Evolutionary conservation across 2,113 vertebrate genomes (phyloP).

Genomic region (Stegastes partitus): DNA sequence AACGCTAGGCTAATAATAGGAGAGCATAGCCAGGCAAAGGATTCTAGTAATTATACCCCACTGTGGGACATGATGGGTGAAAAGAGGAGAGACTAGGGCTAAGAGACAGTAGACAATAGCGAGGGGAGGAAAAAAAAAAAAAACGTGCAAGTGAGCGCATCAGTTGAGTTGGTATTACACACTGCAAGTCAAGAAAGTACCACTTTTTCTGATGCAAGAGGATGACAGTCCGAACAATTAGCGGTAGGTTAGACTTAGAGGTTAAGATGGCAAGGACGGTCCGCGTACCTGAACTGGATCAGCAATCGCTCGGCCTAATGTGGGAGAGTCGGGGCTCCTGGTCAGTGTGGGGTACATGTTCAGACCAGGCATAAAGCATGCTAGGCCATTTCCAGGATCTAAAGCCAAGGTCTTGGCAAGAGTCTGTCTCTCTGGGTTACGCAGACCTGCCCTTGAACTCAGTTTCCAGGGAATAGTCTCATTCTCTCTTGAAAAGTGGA

Average conservation of each 20-base stretch:
- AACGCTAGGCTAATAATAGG: conserved; percentile 84
- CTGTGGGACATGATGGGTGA: conserved; percentile 82
- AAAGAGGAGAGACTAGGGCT: conserved; percentile 57
- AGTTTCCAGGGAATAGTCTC: conserved; percentile 82
- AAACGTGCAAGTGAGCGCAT: conserved; percentile 12
- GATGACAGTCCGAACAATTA: conserved; percentile 53
- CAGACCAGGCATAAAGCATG: conserved; percentile 73
- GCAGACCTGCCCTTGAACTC: conserved; percentile 86
- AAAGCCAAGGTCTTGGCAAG: conserved; percentile 80
- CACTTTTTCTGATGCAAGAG: conserved; percentile 63
- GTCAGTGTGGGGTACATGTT: conserved; percentile 66
- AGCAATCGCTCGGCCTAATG: conserved; percentile 56
- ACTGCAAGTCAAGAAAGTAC: conserved; percentile 19
- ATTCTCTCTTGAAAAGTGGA: conserved; percentile 82
- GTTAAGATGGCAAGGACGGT: conserved; percentile 69
- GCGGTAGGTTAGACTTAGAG: conserved; percentile 37
- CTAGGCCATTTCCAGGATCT: conserved; percentile 73
- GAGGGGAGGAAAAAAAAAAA: conserved; percentile 16
- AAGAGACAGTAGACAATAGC: conserved; percentile 38
- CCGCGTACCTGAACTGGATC: conserved; percentile 65
- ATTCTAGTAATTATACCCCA: conserved; percentile 82
- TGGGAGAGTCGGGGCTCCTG: conserved; percentile 62
- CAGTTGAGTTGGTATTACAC: conserved; percentile 14
- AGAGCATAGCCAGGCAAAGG: conserved; percentile 74
- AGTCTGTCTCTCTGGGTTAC: conserved; percentile 76